A percentile compares a stretch with the other conserved stretches of the same genome.
These are phyloP conservation scores for Pimephales promelas DNA, from an alignment of 2,113 vertebrate species.

Conservation along the genomic window DNA sequence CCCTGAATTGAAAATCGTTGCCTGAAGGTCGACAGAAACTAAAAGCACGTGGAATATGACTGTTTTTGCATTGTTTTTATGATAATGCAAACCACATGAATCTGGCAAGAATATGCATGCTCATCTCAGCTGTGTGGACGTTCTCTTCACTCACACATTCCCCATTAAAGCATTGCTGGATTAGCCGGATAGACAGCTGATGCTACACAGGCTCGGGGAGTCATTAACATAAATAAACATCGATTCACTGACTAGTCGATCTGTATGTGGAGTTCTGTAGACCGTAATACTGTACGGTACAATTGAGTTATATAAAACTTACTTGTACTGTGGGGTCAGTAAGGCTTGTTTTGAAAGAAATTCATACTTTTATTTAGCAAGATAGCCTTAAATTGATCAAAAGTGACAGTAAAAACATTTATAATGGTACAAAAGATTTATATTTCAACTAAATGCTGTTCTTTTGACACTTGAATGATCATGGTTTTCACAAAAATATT, in stretches of 20 bases:
- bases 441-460: neutral
- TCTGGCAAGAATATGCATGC: neutral
- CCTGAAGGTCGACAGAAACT: neutral
- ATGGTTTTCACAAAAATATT: neutral
- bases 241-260: neutral
- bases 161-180: neutral
- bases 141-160: neutral
- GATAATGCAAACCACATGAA: constrained; percentile 4
- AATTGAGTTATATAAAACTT: no score
- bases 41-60: neutral
- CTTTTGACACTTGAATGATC: neutral
- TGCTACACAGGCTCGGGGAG: neutral
- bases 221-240: neutral
- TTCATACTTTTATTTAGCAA: neutral
- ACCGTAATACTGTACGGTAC: neutral
- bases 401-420: neutral
- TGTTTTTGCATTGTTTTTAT: constrained; percentile 1
- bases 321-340: neutral
- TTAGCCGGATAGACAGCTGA: neutral
- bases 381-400: neutral
- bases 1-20: neutral
- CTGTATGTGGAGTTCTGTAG: neutral
- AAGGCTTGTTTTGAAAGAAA: no score
- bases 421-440: neutral
- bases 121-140: neutral